Base-by-base conservation (phyloP, 2,797 vertebrate species). In the Gallirallus australis region DNA sequence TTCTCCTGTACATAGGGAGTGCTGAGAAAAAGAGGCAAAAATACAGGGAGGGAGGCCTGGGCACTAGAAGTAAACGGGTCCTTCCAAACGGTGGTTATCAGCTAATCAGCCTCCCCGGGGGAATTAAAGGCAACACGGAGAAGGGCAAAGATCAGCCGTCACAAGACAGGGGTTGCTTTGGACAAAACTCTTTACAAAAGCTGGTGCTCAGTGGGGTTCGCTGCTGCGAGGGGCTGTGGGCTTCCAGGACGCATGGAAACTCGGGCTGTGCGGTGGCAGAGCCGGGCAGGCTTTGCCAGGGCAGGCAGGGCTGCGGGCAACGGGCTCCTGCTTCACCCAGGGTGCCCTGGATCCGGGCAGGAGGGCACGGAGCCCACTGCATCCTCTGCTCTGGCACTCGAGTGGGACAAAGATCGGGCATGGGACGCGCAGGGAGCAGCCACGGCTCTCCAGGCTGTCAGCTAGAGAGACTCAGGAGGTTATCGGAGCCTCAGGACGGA, bases 141-240 rank as follows among this genome's bases (percentile, higher is more conserved):
- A 90, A 77, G 95, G 92, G 45, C 96, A 97, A 97, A 97, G 96
- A 96, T 96, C 93, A 71, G 27, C 48, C 39, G 52, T 89, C 84
- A 89, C 48, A 73, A 14, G 2, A n/a, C 73, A 81, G 68, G 54
- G 35, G 28, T 14, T 86, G 70, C 59, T 84, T 66, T 3, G 0
- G 89, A 93, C 50, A 64, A 78, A 95, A 65, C 56, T 45, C 52
- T 57, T 35, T 1, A 5, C 39, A 85, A 65, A 63, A 24, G 13
- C 45, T 76, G 25, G 17, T 1, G 4, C 28, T 69, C 4, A 2
- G 33, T 53, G 12, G 31, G 15, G 4, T 54, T 66, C 65, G 70
- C 45, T 59, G 37, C 73, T 78, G 45, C 0, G 0, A 50, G 76
- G 80, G 15, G 50, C 50, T 24, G 33, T 47, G 59, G 30, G 56